These are phyloP conservation scores for pig (Sus scrofa) DNA, from an alignment of 2,113 vertebrate species.

Conservation along the genomic window T2T-Sscrofa CM000813.6:88333501-88334000, in stretches of 20 bases:
- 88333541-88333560: neutral
- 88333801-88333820: neutral
- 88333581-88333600: neutral
- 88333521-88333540: neutral
- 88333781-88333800: neutral
- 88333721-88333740: neutral
- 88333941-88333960: slow-evolving; percentile 29
- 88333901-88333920: neutral
- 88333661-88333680: neutral
- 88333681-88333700: neutral
- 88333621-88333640: neutral
- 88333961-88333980: neutral
- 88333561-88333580: neutral
- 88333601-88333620: neutral
- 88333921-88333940: neutral
- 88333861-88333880: neutral
- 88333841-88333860: neutral
- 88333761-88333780: neutral
- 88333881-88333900: slow-evolving; percentile 62
- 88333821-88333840: neutral
- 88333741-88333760: too few species aligned
- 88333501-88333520: neutral
- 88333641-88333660: neutral
- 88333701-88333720: neutral
- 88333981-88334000: neutral